Conservation (phyloP, 2,888 invertebrate species). For the Campoletis raptor region DNA sequence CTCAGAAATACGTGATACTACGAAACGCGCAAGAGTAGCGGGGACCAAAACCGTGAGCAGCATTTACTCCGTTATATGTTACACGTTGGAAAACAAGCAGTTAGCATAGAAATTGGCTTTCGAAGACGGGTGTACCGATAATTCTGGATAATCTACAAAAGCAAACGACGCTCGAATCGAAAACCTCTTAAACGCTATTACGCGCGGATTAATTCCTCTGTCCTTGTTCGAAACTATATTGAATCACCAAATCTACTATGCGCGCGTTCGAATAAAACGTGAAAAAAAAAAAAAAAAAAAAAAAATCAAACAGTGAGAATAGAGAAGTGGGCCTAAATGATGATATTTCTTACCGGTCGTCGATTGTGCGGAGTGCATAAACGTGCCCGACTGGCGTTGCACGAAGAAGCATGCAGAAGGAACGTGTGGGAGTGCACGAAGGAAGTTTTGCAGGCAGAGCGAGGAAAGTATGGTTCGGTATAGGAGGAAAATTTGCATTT, state of each 20-base stretch:
- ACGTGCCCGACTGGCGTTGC: constrained; percentile 22
- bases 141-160: constrained; percentile 76
- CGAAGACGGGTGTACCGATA: constrained; percentile 77
- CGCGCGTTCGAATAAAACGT: too few species aligned
- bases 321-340: not conserved
- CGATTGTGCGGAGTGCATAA: not conserved
- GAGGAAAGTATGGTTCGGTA: constrained; percentile 48
- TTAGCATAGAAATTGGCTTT: constrained; percentile 81
- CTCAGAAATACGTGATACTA: constrained; percentile 56
- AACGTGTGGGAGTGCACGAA: constrained; percentile 36
- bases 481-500: constrained; percentile 72
- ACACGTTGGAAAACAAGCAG: constrained; percentile 73
- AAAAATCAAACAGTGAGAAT: not conserved
- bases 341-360: not conserved
- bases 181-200: not conserved
- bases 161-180: not conserved
- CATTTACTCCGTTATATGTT: constrained; percentile 27
- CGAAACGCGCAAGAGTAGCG: constrained; percentile 68
- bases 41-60: constrained; percentile 46
- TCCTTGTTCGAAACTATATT: not conserved
- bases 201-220: not conserved
- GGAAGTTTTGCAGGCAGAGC: constrained; percentile 52
- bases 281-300: not conserved
- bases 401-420: not conserved
- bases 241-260: not conserved